These are phyloP conservation scores for Zaprionus tsacasi DNA, from an alignment of 1,140 invertebrate species.

Conservation along the genomic window DNA sequence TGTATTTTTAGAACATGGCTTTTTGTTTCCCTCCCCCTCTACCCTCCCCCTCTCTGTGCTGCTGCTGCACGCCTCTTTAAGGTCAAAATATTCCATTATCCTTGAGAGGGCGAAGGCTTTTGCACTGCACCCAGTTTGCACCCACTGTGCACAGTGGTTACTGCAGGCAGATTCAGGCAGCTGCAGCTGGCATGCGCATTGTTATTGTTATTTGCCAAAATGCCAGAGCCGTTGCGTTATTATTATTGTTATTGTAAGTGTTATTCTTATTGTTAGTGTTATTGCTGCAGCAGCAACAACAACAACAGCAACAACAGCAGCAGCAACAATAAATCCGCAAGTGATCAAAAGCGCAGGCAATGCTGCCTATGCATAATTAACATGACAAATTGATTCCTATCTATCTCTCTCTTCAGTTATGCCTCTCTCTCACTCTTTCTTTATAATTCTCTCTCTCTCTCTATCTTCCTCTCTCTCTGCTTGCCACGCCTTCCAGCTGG, in stretches of 20 bases:
- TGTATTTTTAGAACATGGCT: conserved; percentile 78
- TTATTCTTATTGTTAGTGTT: conserved; percentile 40
- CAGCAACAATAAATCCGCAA: conserved; percentile 5
- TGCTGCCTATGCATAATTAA: conserved; percentile 67
- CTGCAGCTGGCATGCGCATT: conserved; percentile 67
- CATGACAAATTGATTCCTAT: conserved; percentile 39
- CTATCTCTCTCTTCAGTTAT: background rate
- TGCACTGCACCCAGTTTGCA: conserved; percentile 26
- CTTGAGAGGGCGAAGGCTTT: conserved; percentile 79
- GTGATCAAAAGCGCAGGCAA: conserved; percentile 1
- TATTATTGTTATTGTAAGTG: conserved; percentile 17
- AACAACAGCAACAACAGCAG: conserved; percentile 45
- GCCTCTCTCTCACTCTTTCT: background rate
- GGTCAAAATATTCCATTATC: conserved; percentile 77
- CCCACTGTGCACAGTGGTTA: background rate
- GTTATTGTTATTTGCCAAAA: conserved; percentile 29
- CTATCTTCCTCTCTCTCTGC: background rate
- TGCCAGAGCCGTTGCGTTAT: conserved; percentile 1
- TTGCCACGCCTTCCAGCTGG: background rate
- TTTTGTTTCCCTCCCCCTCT: conserved; percentile 26
- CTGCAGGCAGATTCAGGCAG: background rate
- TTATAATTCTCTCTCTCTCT: background rate
- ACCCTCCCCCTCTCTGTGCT: conserved; percentile 18
- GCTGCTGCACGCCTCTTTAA: conserved; percentile 60
- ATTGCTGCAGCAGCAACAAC: conserved; percentile 30